phyloP scores from a whole-genome alignment of 1,140 invertebrate genomes.

The Diorhabda sublineata region DNA sequence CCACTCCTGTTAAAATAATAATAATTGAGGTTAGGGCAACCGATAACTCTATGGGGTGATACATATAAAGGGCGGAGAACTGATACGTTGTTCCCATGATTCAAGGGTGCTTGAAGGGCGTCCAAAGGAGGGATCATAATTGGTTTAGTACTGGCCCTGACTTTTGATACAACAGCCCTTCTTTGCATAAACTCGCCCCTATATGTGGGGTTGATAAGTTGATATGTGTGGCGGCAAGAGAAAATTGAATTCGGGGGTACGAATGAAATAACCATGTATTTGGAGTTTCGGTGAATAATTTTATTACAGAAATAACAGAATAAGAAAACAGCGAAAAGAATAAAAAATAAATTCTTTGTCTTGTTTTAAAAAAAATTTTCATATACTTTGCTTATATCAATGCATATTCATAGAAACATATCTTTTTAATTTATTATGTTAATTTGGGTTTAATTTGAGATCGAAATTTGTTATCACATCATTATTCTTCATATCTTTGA shows the following conservation, averaged over 20 bases:
- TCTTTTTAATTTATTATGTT: too few species aligned
- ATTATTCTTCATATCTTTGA: too few species aligned
- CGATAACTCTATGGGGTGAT: slow-evolving; percentile 25
- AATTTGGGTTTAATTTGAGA: too few species aligned
- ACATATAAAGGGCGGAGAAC: slow-evolving; percentile 31
- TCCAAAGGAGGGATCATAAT: slow-evolving; percentile 31
- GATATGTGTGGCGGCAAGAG: slow-evolving; percentile 8
- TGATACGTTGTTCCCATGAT: slow-evolving; percentile 11
- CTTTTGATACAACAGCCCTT: slow-evolving; percentile 23
- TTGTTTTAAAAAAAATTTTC: too few species aligned
- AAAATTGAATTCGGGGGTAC: neutral
- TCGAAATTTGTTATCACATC: too few species aligned
- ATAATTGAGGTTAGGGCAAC: slow-evolving; percentile 17
- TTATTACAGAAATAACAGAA: too few species aligned
- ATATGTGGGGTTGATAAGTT: slow-evolving; percentile 7
- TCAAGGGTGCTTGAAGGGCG: slow-evolving; percentile 25
- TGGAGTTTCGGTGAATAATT: too few species aligned
- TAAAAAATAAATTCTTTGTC: too few species aligned
- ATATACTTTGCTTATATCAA: too few species aligned
- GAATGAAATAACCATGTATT: too few species aligned
- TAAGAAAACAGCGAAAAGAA: too few species aligned
- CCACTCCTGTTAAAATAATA: neutral
- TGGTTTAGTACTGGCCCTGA: slow-evolving; percentile 24
- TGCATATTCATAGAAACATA: too few species aligned
- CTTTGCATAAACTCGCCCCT: slow-evolving; percentile 16